Base-by-base conservation (phyloP, 2,888 invertebrate genomes). In the Pandemis cinnamomeana region DNA sequence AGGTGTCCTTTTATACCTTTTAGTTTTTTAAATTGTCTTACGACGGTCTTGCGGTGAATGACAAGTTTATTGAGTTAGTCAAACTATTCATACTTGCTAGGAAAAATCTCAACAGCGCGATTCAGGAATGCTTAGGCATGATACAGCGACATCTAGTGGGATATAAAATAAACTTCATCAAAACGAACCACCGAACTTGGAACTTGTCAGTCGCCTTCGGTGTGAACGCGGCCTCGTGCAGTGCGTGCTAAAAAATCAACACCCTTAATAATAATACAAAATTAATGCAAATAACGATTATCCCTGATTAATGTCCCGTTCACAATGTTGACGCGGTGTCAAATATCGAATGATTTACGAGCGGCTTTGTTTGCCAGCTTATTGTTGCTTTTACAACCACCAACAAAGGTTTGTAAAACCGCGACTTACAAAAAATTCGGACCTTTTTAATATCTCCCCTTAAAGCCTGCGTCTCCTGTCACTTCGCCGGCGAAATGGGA, bases 311-410 rank as follows among this genome's bases (percentile, higher is more conserved):
- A 75, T 75, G 63, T 51, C 71, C 64, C 64, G 68, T 71, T 67
- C 62, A 68, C 20, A 68, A 69, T 66, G 75, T 75, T 75, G 75
- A 75, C 75, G 68, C 51, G 62, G 63, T 71, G 75, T 75, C 75
- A 75, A 75, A 75, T 75, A 71, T 72, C 75, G 63, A 68, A 75
- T 75, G 75, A 75, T 75, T 67, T 61, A 75, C 71, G 71, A 71
- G 48, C 68, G 11, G 53, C 68, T 42, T 75, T 75, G 75, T 75
- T 69, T 71, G 71, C 20, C 10, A 51, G 71, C 72, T 69, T 75
- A 75, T 75, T 75, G 75, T 75, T 70, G 51, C 68, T 69, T 74
- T 75, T 71, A 71, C 68, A 64, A 68, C 62, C n/a, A 20, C 63
- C 72, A 69, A 74, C 74, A 74, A 74, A 74, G 74, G 60, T 74